A percentile compares a stretch with the other conserved stretches of the same genome.
Conservation (phyloP, 2,113 vertebrate species). For the Oceanites oceanicus region DNA sequence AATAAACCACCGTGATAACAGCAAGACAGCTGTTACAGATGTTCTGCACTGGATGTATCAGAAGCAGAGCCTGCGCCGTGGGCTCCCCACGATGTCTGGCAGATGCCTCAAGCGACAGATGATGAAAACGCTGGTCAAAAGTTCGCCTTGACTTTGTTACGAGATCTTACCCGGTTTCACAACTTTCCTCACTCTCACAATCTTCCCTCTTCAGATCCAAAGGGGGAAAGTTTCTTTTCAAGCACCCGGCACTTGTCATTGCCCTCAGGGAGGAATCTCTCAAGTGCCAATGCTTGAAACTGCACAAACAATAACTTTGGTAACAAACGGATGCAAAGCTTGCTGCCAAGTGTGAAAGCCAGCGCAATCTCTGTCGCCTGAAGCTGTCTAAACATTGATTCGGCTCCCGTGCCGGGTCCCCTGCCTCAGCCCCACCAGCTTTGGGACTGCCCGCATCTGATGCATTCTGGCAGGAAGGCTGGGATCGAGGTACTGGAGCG, state of each 20-base stretch:
- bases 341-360: constrained; percentile 9
- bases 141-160: neutral
- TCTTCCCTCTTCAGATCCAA: neutral
- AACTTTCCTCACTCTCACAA: neutral
- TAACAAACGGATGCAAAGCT: constrained; percentile 22
- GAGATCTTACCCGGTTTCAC: neutral
- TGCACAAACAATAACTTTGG: constrained; percentile 43
- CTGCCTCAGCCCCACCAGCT: neutral
- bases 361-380: neutral
- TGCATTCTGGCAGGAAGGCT: constrained; percentile 21
- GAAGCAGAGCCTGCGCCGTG: neutral
- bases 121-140: neutral
- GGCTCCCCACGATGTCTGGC: neutral
- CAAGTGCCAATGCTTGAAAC: constrained; percentile 32
- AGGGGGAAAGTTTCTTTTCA: neutral
- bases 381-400: constrained; percentile 58
- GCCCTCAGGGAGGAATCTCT: constrained; percentile 28
- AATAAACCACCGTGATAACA: neutral
- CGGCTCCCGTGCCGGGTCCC: neutral
- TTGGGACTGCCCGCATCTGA: neutral
- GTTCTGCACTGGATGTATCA: neutral
- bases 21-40: neutral
- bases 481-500: neutral
- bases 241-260: neutral
- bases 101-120: neutral